Evolutionary conservation across 2,888 invertebrate genomes (phyloP), one percentile per base, ranked within the genome.

Genomic region (Junonia oenone): DNA sequence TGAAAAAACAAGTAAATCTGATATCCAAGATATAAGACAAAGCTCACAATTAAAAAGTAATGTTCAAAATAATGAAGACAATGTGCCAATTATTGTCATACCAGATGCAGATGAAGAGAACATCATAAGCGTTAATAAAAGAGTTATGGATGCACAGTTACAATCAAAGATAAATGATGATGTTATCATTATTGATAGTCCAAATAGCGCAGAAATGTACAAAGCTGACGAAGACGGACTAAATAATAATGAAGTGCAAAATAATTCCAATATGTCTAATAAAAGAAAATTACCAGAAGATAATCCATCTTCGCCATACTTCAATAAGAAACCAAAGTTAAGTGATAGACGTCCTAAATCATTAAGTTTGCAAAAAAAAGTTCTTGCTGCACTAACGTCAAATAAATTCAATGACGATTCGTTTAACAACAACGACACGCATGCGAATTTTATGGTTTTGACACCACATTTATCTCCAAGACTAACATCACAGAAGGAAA

Each of bases 251-350:
- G 6, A 37, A 6, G 15, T 14, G 1, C 14, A 37, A 37, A 37
- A 37, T 8, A 15, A 14, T 15, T n/a, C 14, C 14, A 33, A n/a
- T 14, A 15, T 37, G 15, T 57, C 63, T 31, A 71, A 45, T 51
- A 78, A 85, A 68, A 75, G 86, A 63, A 86, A 87, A 65, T 61
- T 75, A 35, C 56, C 65, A 1, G 72, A 78, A 15, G 71, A 73
- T 19, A 69, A 68, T 56, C 72, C 68, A 45, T 69, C 74, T 17
- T 90, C 90, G 0, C 87, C 87, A 13, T 88, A 79, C 68, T 90
- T 89, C 55, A 78, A 64, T 62, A 90, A 90, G 62, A 80, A 73
- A 63, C 78, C 48, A 56, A 87, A 88, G 66, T 13, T 81, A 43
- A 69, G 76, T 2, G 65, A 60, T 15, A 47, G 55, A 45, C 57